Evolutionary conservation across 2,797 vertebrate species (phyloP).

Genomic region (Schizopygopsis malacanthus): DNA sequence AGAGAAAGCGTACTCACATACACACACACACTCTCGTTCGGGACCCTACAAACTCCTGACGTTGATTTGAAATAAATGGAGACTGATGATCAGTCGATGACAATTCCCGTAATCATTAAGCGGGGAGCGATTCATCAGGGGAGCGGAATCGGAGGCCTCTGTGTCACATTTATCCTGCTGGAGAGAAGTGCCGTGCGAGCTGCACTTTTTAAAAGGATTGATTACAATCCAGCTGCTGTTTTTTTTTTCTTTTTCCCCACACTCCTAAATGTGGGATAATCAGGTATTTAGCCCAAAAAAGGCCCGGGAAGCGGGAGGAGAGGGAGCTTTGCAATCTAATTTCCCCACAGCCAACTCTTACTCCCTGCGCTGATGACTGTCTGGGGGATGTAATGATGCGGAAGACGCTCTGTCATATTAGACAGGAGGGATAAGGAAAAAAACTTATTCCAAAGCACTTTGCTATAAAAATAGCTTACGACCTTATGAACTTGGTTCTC

Average conservation of each 20-base stretch:
- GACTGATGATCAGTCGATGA: constrained; percentile 82
- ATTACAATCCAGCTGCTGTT: constrained; percentile 70
- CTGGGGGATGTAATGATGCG: constrained; percentile 59
- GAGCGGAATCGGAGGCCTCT: constrained; percentile 75
- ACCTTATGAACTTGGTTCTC: constrained; percentile 41
- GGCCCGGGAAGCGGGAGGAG: constrained; percentile 46
- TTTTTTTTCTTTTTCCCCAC: constrained; percentile 57
- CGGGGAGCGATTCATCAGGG: constrained; percentile 79
- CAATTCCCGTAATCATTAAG: constrained; percentile 82
- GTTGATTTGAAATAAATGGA: constrained; percentile 83
- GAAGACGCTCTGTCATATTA: constrained; percentile 57
- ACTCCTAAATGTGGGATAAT: constrained; percentile 68
- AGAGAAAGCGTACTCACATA: constrained; percentile 54
- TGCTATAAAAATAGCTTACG: constrained; percentile 32
- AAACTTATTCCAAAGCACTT: constrained; percentile 32
- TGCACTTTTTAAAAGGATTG: constrained; percentile 77
- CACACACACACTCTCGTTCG: constrained; percentile 48
- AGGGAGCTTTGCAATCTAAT: constrained; percentile 61
- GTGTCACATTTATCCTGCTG: constrained; percentile 77
- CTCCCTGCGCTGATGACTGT: constrained; percentile 59
- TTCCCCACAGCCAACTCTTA: constrained; percentile 63
- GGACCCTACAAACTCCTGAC: constrained; percentile 72
- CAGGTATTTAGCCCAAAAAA: constrained; percentile 67
- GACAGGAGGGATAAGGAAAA: constrained; percentile 42
- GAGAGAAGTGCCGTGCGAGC: constrained; percentile 67